Base-by-base conservation (phyloP, 2,888 invertebrate genomes). In the Thysanoteuthis rhombus region DNA sequence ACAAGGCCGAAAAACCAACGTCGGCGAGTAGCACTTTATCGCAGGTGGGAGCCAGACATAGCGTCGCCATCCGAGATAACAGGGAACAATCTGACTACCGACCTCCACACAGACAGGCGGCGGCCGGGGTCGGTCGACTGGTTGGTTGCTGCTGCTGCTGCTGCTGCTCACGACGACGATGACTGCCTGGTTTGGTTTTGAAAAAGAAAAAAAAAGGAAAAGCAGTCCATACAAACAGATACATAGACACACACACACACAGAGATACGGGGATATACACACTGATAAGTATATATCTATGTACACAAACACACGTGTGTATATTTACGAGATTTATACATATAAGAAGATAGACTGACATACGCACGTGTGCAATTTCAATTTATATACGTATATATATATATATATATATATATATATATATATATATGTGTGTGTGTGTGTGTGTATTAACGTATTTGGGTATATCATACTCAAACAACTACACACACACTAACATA, bases 41-140 rank as follows among this genome's bases (percentile, higher is more conserved):
- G 90, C 90, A 90, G 90, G 90, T 90, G 90, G 90, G 90, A 90
- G 90, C 90, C 40, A 90, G 90, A 90, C 90, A 90, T 90, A 32
- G 90, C 32, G 90, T 90, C 90, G 90, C 90, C 90, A 90, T 1
- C 32, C 90, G 32, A 90, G 90, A 90, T 90, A 90, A 90, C 40
- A 90, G 32, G 40, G 32, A 42, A 39, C 90, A 90, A 90, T 90
- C 42, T 40, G 40, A 90, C 90, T 90, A 32, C 90, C 90, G 90
- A 90, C 90, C 90, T 40, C 42, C 42, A 19, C 90, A 39, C 90
- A 90, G 90, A 75, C 75, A 75, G 75, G 75, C n/a, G 75, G n/a
- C 75, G n/a, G n/a, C n/a, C 75, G 75, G n/a, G 75, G 75, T 75
- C 75, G 75, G 75, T 75, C 75, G 75, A n/a, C 75, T 75, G 75